Conservation (phyloP, 1,140 invertebrate species). For the Drosophila sturtevanti region DNA sequence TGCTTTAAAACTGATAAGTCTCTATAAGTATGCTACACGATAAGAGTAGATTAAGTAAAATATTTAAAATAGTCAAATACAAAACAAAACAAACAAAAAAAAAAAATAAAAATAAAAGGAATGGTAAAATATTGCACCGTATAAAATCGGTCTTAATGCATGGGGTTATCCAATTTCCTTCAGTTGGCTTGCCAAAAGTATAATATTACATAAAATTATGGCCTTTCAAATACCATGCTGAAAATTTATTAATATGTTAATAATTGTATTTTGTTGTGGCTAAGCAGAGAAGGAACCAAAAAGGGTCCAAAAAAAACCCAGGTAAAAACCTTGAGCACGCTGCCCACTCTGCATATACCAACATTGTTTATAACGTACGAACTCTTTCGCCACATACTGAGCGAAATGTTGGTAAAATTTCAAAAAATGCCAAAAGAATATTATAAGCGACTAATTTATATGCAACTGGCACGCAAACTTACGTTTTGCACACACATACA, state of each 20-base stretch:
- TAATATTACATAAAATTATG: constrained; percentile 79
- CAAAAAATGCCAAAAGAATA: constrained; percentile 81
- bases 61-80: constrained; percentile 4
- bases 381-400: constrained; percentile 65
- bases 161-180: constrained; percentile 64
- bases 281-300: constrained; percentile 13
- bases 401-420: constrained; percentile 58
- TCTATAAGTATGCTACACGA: neutral
- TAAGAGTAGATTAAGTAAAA: constrained; percentile 19
- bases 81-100: neutral
- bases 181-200: constrained; percentile 62
- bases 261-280: constrained; percentile 69
- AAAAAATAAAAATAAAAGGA: neutral
- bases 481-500: constrained; percentile 75
- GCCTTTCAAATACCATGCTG: constrained; percentile 72
- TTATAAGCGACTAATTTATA: constrained; percentile 81
- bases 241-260: constrained; percentile 82
- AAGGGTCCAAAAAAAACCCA: neutral
- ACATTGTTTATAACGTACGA: constrained; percentile 67
- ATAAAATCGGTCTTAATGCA: constrained; percentile 29
- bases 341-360: constrained; percentile 57
- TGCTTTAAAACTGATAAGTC: neutral
- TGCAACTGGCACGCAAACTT: constrained; percentile 76
- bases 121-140: constrained; percentile 19
- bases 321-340: constrained; percentile 64